Base-by-base conservation (phyloP, 2,797 vertebrate species). In the Takifugu ocellatus region DNA sequence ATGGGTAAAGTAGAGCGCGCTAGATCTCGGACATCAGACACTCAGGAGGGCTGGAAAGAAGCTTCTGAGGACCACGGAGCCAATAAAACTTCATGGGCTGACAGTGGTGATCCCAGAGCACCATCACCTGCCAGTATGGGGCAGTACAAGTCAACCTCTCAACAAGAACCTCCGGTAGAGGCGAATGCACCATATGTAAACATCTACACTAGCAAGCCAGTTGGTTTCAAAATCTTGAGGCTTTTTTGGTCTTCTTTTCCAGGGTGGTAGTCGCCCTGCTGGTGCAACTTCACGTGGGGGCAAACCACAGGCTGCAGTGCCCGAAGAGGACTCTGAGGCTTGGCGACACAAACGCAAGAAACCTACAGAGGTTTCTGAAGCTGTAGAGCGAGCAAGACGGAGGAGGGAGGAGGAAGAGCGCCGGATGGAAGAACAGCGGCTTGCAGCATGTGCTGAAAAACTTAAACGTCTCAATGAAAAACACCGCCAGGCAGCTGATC, bases 331-430 rank as follows among this genome's bases (percentile, higher is more conserved):
- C 79, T 61, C 87, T 0, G 97, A 98, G 55, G 93, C 96, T 0
- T 99, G 97, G 97, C 92, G 97, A 54, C 97, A 98, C 59, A 95
- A 97, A 66, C 92, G 97, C 55, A 91, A 95, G 63, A 97, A 98
- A 52, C 93, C 95, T 54, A 89, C 93, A 0, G 97, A 99, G 54
- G 84, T 98, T 47, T 98, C 97, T 0, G 97, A 97, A 7, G 94
- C 96, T 0, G 96, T 99, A 31, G 97, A 99, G 63, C 91, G 97
- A 42, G 97, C 97, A 1, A 92, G 97, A 7, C 91, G 95, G 55
- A 89, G 97, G 9, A 92, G 97, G 48, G 97, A 98, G 36, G 97
- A 98, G 49, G 97, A 99, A 15, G 97, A 99, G 59, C 89, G 94
- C 12, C 89, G 94, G 25, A 98, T 98, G 96, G 97, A 99, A 47